Conservation (phyloP, 2,888 invertebrate species). For the Xestia xanthographa region DNA sequence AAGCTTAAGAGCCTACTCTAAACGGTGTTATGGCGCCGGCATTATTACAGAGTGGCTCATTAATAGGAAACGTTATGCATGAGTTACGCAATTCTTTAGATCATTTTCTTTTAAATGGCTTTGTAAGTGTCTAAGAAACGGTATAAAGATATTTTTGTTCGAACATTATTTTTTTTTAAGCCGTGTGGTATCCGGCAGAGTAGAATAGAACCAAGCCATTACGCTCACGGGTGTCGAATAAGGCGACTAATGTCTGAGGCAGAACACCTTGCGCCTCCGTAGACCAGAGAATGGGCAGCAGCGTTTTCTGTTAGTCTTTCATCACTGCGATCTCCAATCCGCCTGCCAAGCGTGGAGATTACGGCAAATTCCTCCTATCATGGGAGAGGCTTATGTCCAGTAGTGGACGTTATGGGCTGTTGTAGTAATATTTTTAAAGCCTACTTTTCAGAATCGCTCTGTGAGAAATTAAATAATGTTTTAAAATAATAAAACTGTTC, state of each 20-base stretch:
- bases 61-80: slow-evolving; percentile 55
- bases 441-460: neutral
- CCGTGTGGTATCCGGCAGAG: too few relatives aligned
- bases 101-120: slow-evolving; percentile 54
- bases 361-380: too few relatives aligned
- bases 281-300: too few relatives aligned
- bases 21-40: slow-evolving; percentile 41
- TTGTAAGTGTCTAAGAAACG: slow-evolving; percentile 38
- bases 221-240: too few relatives aligned
- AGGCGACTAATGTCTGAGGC: too few relatives aligned
- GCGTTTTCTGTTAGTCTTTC: too few relatives aligned
- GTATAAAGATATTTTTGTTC: slow-evolving; percentile 2
- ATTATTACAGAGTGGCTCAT: slow-evolving; percentile 54
- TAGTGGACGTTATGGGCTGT: too few relatives aligned
- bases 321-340: too few relatives aligned
- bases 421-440: neutral
- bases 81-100: slow-evolving; percentile 45
- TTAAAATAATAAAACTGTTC: neutral
- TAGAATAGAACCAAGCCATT: too few relatives aligned
- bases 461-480: neutral
- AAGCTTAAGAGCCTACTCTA: slow-evolving; percentile 61
- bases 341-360: too few relatives aligned
- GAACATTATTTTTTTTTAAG: neutral
- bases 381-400: too few relatives aligned
- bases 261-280: too few relatives aligned